These are phyloP conservation scores for Mastacembelus armatus DNA, from an alignment of 2,797 vertebrate genomes.

Conservation along the genomic window DNA sequence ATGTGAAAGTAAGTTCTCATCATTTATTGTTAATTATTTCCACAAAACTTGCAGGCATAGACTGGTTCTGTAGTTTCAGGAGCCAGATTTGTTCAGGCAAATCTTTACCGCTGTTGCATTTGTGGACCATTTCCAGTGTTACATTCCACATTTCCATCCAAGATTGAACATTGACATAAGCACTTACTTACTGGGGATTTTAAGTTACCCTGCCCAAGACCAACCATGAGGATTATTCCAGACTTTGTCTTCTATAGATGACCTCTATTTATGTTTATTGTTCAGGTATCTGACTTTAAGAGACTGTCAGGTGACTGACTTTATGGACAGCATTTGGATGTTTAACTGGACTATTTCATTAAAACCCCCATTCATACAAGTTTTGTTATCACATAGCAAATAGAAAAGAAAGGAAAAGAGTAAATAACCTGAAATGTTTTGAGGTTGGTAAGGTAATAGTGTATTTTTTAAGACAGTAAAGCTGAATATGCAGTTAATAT, in stretches of 20 bases:
- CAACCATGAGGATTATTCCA: not conserved
- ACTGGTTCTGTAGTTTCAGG: no score
- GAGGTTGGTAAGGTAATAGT: not conserved
- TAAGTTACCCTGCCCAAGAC: not conserved
- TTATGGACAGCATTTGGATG: not conserved
- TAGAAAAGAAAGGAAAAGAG: not conserved
- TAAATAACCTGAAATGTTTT: not conserved
- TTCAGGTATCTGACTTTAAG: no score
- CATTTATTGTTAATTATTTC: not conserved
- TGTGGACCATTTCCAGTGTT: not conserved
- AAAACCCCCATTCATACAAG: not conserved
- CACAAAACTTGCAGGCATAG: not conserved
- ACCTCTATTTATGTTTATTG: no score
- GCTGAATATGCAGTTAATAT: not conserved
- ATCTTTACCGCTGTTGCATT: not conserved
- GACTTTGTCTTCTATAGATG: not conserved
- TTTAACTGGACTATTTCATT: not conserved
- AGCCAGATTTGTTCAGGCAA: not conserved
- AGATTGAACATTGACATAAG: no score
- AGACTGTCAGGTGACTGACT: no score
- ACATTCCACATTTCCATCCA: not conserved
- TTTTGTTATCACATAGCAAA: not conserved
- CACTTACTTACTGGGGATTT: not conserved
- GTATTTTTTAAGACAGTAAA: not conserved
- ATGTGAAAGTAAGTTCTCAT: no score